Percentiles rank a stretch among this genome's conserved stretches.
Evolutionary conservation across 2,113 vertebrate genomes (phyloP).

Genomic region (Eubucco bourcierii): DNA sequence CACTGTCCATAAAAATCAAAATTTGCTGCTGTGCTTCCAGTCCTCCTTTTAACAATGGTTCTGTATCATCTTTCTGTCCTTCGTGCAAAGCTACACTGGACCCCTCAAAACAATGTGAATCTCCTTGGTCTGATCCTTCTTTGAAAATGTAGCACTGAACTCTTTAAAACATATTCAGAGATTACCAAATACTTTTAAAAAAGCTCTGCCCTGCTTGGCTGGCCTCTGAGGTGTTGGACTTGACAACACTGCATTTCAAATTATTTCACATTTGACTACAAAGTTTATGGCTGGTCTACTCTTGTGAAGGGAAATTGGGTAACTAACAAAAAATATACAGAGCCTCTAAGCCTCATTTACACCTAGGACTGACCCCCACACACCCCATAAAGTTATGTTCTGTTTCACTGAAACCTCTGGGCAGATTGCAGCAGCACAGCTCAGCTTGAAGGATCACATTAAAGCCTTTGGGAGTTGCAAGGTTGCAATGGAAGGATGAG

Average conservation of each 20-base stretch:
- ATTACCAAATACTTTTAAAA: background rate
- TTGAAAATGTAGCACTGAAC: background rate
- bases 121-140: background rate
- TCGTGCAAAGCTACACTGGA: background rate
- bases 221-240: background rate
- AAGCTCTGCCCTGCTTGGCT: background rate
- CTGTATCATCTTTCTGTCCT: background rate
- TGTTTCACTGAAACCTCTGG: background rate
- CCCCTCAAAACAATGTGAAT: background rate
- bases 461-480: slow-evolving; percentile 39
- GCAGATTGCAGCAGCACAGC: background rate
- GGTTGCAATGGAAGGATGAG: slow-evolving; percentile 36
- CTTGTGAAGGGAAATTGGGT: background rate
- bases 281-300: background rate
- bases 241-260: background rate
- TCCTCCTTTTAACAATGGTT: background rate
- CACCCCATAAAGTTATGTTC: background rate
- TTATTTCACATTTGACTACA: background rate
- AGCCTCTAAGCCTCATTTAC: background rate
- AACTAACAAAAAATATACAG: background rate
- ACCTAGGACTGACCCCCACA: background rate
- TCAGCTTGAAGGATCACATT: background rate
- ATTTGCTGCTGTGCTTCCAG: background rate
- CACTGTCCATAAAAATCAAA: background rate
- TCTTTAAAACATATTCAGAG: background rate